Evolutionary conservation across 92 coral and sea anemone species (phyloP).

Genomic region (Nematostella vectensis): DNA sequence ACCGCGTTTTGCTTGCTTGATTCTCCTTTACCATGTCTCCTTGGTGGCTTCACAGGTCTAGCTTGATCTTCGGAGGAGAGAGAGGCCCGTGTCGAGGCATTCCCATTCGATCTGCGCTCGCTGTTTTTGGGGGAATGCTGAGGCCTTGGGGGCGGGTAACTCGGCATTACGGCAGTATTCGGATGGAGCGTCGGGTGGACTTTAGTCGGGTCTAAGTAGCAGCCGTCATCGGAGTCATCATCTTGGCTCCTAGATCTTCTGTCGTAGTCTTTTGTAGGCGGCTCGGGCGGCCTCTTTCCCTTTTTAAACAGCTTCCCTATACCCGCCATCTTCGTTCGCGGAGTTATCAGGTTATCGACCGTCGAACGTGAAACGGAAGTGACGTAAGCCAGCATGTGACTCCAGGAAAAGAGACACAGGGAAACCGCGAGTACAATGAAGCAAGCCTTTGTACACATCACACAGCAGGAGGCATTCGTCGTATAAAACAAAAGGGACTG

Average conservation of each 20-base stretch:
- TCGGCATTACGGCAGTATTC: slow-evolving; percentile 55
- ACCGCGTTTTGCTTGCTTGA: slow-evolving; percentile 19
- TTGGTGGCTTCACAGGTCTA: slow-evolving; percentile 27
- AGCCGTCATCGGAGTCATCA: slow-evolving; percentile 50
- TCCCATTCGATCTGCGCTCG: slow-evolving; percentile 33
- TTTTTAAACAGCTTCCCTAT: slow-evolving; percentile 66
- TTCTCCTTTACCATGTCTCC: slow-evolving; percentile 21
- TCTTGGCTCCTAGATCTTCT: slow-evolving; percentile 34
- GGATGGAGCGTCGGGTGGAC: slow-evolving; percentile 69
- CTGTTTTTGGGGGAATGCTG: slow-evolving; percentile 69
- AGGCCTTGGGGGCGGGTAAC: slow-evolving; percentile 98
- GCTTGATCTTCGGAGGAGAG: slow-evolving; percentile 5
- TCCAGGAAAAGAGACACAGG: too few relatives aligned
- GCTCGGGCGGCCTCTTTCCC: slow-evolving; percentile 56
- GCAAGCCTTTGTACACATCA: too few relatives aligned
- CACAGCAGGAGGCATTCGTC: too few relatives aligned
- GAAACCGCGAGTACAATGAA: too few relatives aligned
- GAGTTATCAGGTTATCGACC: slow-evolving; percentile 17
- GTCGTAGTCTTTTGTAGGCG: slow-evolving; percentile 71
- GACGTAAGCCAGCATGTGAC: slow-evolving; percentile 23
- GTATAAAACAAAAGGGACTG: too few relatives aligned
- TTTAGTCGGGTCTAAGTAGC: slow-evolving; percentile 73
- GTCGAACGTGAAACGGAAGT: slow-evolving; percentile 44
- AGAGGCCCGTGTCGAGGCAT: slow-evolving; percentile 30
- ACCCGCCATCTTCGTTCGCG: slow-evolving; percentile 42